These are phyloP conservation scores for Steromphala cineraria DNA, from an alignment of 2,888 invertebrate species.

Conservation along the genomic window DNA sequence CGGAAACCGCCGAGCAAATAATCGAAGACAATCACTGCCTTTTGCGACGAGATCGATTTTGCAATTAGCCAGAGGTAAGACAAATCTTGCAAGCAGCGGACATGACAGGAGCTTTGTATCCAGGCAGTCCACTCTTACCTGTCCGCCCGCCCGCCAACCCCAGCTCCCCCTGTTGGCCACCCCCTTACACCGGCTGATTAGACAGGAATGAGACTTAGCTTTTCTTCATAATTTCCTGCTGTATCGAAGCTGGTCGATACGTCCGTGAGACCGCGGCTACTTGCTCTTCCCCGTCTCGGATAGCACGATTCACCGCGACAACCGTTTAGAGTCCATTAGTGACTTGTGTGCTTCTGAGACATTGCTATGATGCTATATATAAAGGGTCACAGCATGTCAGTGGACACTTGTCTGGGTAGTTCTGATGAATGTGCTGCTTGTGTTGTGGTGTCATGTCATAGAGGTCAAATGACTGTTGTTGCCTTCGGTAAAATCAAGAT, in stretches of 20 bases:
- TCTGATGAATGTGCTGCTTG: too few relatives aligned
- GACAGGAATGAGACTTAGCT: not conserved
- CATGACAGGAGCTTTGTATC: slow-evolving; percentile 17
- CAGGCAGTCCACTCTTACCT: not conserved
- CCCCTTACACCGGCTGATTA: not conserved
- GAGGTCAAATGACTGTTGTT: too few relatives aligned
- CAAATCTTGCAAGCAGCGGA: not conserved
- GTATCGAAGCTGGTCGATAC: not conserved
- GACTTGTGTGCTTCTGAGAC: too few relatives aligned
- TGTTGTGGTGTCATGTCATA: too few relatives aligned
- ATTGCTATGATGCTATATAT: too few relatives aligned
- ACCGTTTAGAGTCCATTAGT: too few relatives aligned
- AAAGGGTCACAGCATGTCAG: too few relatives aligned
- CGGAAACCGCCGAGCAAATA: not conserved
- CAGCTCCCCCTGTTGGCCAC: too few relatives aligned
- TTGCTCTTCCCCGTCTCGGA: not conserved
- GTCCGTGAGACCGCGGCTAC: not conserved
- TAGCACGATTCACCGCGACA: not conserved
- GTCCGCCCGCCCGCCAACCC: not conserved
- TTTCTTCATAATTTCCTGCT: not conserved
- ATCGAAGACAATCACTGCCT: not conserved
- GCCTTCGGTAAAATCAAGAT: too few relatives aligned
- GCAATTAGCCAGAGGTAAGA: not conserved
- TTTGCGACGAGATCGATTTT: not conserved
- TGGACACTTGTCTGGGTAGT: too few relatives aligned